Evolutionary conservation across 2,888 invertebrate species (phyloP).

Genomic region (Nemurella pictetii): DNA sequence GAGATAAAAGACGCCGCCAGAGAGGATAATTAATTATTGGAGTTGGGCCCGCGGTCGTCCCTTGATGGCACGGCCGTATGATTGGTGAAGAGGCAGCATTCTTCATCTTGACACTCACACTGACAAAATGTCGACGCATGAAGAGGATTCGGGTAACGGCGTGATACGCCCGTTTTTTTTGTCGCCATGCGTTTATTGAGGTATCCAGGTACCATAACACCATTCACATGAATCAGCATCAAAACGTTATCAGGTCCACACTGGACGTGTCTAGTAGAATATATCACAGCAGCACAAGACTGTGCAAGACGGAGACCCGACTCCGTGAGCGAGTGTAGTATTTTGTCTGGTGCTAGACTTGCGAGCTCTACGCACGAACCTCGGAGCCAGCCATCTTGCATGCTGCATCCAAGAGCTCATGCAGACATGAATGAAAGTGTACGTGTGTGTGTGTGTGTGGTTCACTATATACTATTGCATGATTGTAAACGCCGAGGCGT

Average conservation of each 20-base stretch:
- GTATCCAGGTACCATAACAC: no score
- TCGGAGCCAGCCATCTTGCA: not conserved
- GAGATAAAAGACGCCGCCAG: not conserved
- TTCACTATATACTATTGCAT: not conserved
- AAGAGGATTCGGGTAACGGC: no score
- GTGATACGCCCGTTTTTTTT: no score
- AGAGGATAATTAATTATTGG: not conserved
- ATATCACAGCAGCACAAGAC: no score
- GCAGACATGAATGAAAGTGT: not conserved
- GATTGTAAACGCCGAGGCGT: not conserved
- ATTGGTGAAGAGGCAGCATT: not conserved
- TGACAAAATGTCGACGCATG: not conserved
- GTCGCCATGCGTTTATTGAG: no score
- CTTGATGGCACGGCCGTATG: not conserved
- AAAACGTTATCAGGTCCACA: no score
- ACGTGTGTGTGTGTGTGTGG: not conserved
- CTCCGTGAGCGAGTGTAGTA: no score
- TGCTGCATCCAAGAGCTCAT: not conserved
- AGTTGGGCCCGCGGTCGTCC: not conserved
- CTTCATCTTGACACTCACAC: not conserved
- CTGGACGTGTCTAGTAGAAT: no score
- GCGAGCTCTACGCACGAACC: not conserved
- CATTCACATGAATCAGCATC: no score
- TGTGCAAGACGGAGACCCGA: no score
- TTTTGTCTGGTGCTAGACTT: no score